Evolutionary conservation across 2,113 vertebrate species (phyloP).

Genomic region (Ammodytes dubius): DNA sequence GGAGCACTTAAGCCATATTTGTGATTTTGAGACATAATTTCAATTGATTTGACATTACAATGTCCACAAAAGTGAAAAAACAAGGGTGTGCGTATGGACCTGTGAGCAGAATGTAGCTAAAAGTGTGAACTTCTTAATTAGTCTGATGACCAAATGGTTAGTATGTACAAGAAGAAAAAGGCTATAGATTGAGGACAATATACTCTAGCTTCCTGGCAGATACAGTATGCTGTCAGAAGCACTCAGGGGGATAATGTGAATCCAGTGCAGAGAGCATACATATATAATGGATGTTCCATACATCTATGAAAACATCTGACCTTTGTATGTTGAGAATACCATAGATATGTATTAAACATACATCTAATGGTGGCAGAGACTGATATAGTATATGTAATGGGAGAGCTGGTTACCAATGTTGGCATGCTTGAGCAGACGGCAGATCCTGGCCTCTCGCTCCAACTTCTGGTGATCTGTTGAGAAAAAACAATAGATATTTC

Average conservation of each 20-base stretch:
- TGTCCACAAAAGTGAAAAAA: background rate
- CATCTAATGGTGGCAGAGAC: background rate
- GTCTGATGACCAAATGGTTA: background rate
- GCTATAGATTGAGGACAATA: background rate
- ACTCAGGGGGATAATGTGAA: background rate
- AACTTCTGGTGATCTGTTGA: conserved; percentile 93
- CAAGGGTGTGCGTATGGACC: background rate
- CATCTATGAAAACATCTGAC: background rate
- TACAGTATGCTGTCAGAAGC: background rate
- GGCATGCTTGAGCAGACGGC: conserved; percentile 93
- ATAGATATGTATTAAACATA: conserved; percentile 3
- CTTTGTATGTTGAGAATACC: background rate
- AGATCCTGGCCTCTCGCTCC: conserved; percentile 95
- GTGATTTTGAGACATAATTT: background rate
- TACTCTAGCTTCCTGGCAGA: background rate
- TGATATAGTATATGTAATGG: background rate
- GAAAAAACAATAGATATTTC: background rate
- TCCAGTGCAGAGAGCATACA: background rate
- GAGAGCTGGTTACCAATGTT: conserved; percentile 88
- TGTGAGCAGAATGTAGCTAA: background rate
- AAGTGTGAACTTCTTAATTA: background rate
- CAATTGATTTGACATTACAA: background rate
- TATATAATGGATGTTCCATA: background rate
- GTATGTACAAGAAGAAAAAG: background rate
- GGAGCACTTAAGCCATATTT: no score